Percentiles rank a stretch among this genome's conserved stretches.
Evolutionary conservation across 2,113 vertebrate species (phyloP).

Genomic region (Caranx ignobilis): DNA sequence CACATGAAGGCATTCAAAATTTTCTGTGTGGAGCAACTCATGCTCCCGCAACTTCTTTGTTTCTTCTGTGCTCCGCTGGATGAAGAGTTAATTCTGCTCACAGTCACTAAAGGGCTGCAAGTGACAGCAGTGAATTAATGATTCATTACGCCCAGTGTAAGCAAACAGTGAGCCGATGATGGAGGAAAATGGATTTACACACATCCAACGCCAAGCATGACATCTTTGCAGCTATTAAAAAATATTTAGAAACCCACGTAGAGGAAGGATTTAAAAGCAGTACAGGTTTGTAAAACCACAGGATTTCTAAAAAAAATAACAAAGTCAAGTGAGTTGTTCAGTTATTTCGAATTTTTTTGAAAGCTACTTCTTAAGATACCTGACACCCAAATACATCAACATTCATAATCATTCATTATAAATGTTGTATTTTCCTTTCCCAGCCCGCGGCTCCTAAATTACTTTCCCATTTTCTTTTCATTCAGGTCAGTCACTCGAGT

Average conservation of each 20-base stretch:
- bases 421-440: conserved; percentile 51
- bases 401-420: conserved; percentile 54
- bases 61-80: conserved; percentile 59
- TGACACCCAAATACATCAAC: conserved; percentile 46
- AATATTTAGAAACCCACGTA: conserved; percentile 32
- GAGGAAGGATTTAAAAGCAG: conserved; percentile 24
- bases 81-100: conserved; percentile 72
- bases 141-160: conserved; percentile 81
- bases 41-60: conserved; percentile 34
- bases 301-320: neutral
- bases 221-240: conserved; percentile 56
- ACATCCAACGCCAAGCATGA: conserved; percentile 69
- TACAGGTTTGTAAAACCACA: conserved; percentile 15
- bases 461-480: conserved; percentile 67
- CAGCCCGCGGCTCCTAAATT: conserved; percentile 48
- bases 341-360: neutral
- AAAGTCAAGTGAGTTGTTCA: conserved; percentile 28
- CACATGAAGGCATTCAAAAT: conserved; percentile 23
- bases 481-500: conserved; percentile 44
- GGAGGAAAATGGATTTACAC: conserved; percentile 77
- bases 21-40: conserved; percentile 11
- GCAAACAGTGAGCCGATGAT: conserved; percentile 70
- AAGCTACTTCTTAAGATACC: conserved; percentile 37
- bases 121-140: conserved; percentile 81
- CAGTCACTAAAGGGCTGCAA: conserved; percentile 69